phyloP scores from a whole-genome alignment of 2,797 vertebrate genomes.

The Diglossa cyanea region DNA sequence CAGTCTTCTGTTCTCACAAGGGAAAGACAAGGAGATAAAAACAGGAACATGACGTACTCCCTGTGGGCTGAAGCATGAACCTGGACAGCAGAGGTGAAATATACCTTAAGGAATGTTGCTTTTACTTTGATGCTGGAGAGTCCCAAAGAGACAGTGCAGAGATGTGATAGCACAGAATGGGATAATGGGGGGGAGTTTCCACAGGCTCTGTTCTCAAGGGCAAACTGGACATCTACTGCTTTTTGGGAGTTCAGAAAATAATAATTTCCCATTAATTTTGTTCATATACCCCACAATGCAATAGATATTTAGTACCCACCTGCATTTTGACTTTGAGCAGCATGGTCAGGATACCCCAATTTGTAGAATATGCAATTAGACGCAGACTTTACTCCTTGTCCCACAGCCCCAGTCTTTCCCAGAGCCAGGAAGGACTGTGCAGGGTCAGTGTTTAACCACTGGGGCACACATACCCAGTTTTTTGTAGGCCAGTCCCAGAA shows the following conservation, averaged over 20 bases:
- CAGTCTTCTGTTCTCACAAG: background rate
- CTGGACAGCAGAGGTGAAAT: background rate
- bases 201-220: background rate
- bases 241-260: background rate
- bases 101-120: background rate
- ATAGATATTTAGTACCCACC: background rate
- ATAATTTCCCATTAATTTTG: background rate
- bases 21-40: background rate
- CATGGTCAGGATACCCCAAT: background rate
- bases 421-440: background rate
- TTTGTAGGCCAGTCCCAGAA: background rate
- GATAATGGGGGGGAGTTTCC: rapidly evolving
- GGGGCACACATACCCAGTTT: background rate
- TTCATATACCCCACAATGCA: background rate
- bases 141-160: background rate
- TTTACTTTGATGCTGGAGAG: background rate
- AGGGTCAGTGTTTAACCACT: background rate
- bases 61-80: background rate
- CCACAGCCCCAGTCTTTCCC: background rate
- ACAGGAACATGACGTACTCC: background rate
- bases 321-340: background rate
- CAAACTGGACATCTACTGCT: background rate
- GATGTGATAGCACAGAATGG: background rate
- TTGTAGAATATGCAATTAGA: background rate
- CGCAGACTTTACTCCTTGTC: background rate